Base-by-base conservation (phyloP, 2,888 invertebrate species). In the Acronicta leporina region DNA sequence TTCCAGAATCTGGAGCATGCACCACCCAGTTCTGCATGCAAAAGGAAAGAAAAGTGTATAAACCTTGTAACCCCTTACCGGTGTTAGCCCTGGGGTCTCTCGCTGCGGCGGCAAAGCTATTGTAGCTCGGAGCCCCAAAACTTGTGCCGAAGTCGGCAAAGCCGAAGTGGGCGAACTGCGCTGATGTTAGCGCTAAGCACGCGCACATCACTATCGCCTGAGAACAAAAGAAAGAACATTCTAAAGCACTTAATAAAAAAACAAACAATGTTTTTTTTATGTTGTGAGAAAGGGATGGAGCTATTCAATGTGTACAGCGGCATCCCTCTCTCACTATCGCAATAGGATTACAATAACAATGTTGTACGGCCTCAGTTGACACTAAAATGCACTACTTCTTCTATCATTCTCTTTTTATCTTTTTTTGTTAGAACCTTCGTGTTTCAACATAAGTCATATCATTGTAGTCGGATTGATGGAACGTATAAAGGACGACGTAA, bases 81-180 rank as follows among this genome's bases (percentile, higher is more conserved):
- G 88, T 94, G 81, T 96, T 95, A 45, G 94, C 95, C 83, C 96
- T 89, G 25, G 96, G 95, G 80, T 96, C 96, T 79, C 96, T 94
- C 41, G 90, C 87, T 9, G 90, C 90, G 3, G 92, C 92, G 14
- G 87, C 77, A 9, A 94, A 85, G 16, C 87, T 87, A 64, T 91
- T 94, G 57, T 90, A 88, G 52, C 87, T 88, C 47, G 92, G 92
- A 20, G 88, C 90, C 43, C 93, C 94, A 35, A 92, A 94, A 57
- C 87, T 90, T 33, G 90, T 90, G 15, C 90, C 88, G 63, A 94
- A 89, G 78, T 92, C 92, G 27, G 86, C 84, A 76, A 83, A 90
- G 55, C 81, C 83, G 44, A 71, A 88, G 57, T 86, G 82, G 11
- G 85, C 87, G 72, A 83, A 94, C 77, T 95, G 95, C 20, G 93